Evolutionary conservation across 2,797 vertebrate species (phyloP).

Genomic region (Melanotaenia maccullochi): DNA sequence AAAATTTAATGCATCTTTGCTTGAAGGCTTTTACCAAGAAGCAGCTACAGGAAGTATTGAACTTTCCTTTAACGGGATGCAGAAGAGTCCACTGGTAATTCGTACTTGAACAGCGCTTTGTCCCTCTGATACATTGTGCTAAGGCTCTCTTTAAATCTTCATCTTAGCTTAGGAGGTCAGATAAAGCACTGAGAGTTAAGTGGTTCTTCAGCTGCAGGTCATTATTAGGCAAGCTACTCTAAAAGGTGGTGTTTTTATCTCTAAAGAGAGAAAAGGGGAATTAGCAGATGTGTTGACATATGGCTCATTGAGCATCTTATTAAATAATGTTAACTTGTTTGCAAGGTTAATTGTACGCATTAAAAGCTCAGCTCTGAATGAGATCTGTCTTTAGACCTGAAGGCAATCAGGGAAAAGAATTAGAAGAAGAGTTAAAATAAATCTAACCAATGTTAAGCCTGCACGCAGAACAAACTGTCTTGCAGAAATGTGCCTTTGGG

Average conservation of each 20-base stretch:
- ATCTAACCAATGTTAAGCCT: conserved; percentile 2
- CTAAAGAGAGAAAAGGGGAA: conserved; percentile 26
- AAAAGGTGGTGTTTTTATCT: conserved; percentile 17
- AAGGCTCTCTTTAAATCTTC: conserved; percentile 43
- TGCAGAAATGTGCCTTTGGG: conserved; percentile 31
- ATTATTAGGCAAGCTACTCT: conserved; percentile 25
- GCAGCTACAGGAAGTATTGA: conserved; percentile 32
- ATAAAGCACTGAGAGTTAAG: conserved; percentile 38
- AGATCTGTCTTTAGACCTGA: conserved; percentile 9
- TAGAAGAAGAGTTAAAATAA: conserved; percentile 19
- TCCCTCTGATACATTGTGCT: conserved; percentile 35
- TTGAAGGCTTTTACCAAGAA: conserved; percentile 27
- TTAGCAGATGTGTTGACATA: conserved; percentile 39
- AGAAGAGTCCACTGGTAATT: conserved; percentile 30
- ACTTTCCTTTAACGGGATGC: conserved; percentile 17
- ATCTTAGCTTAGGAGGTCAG: conserved; percentile 29
- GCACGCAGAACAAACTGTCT: background rate
- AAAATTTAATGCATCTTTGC: background rate
- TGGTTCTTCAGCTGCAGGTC: conserved; percentile 42
- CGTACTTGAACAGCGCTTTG: conserved; percentile 34
- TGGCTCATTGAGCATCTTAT: conserved; percentile 25
- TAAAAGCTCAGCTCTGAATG: conserved; percentile 17
- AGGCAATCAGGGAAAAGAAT: conserved; percentile 10
- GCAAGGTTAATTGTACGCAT: conserved; percentile 26
- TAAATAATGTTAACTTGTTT: conserved; percentile 30